Evolutionary conservation across 2,888 invertebrate genomes (phyloP).

Genomic region (Peribatodes rhomboidaria): DNA sequence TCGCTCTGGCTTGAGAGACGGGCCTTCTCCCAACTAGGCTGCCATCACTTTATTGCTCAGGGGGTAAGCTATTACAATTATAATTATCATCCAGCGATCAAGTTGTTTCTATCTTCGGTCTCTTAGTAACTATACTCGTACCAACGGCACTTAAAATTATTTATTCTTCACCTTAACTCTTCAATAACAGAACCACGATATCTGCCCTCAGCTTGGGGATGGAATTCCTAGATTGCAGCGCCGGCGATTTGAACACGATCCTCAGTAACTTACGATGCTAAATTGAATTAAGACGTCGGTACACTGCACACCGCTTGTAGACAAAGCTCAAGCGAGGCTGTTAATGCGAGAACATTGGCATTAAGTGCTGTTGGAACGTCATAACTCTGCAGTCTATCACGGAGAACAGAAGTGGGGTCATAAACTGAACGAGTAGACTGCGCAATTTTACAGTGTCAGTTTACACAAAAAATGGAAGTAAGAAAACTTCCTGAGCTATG

Average conservation of each 20-base stretch:
- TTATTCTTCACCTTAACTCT: too few species aligned
- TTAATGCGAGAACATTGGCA: conserved; percentile 24
- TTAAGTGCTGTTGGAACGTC: conserved; percentile 24
- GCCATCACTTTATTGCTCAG: too few species aligned
- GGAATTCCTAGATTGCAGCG: conserved; percentile 40
- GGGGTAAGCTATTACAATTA: too few species aligned
- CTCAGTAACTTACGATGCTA: conserved; percentile 47
- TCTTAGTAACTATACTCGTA: too few species aligned
- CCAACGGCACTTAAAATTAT: too few species aligned
- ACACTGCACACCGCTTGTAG: conserved; percentile 22
- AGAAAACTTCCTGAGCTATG: too few species aligned
- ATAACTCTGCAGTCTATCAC: conserved; percentile 38
- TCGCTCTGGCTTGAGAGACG: too few species aligned
- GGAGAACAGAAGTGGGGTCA: conserved; percentile 11
- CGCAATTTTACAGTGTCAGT: neutral
- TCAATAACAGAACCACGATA: conserved; percentile 11
- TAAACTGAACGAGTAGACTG: neutral
- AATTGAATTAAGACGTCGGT: conserved; percentile 30
- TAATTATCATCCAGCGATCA: too few species aligned
- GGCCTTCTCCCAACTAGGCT: too few species aligned
- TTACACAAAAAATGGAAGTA: neutral
- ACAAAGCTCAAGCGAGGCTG: conserved; percentile 8
- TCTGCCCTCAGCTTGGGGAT: conserved; percentile 38
- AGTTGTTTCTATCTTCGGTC: too few species aligned
- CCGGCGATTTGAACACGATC: conserved; percentile 53